Conservation (phyloP, 2,888 invertebrate genomes). For the Chloromyia formosa region DNA sequence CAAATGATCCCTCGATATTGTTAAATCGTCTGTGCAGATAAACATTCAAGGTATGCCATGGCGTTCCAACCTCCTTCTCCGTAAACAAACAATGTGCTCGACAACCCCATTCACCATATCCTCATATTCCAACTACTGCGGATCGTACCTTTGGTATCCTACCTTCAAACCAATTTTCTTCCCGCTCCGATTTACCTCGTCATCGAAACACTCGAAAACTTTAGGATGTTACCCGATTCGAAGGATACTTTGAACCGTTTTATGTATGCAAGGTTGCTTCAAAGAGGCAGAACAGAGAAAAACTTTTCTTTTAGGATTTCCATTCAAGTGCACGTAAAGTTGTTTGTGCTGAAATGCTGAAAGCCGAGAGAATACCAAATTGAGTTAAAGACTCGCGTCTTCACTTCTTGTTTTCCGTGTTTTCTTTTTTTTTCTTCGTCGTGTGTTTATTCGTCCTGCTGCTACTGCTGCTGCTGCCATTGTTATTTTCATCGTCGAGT, state of each 20-base stretch:
- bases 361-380: conserved; percentile 44
- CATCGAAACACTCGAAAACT: not conserved
- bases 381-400: conserved; percentile 42
- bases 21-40: conserved; percentile 48
- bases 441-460: not conserved
- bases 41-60: conserved; percentile 45
- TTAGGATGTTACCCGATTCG: conserved; percentile 22
- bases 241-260: not conserved
- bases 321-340: conserved; percentile 45
- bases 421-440: not conserved
- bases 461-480: not conserved
- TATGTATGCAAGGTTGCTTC: conserved; percentile 36
- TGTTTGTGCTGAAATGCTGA: conserved; percentile 40
- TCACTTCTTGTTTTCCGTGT: not conserved
- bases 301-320: conserved; percentile 45
- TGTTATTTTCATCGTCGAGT: not conserved
- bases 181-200: not conserved
- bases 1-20: conserved; percentile 47
- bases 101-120: too few species aligned
- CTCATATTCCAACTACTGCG: too few species aligned
- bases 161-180: too few species aligned
- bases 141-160: too few species aligned
- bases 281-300: conserved; percentile 11
- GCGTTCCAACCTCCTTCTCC: not conserved
- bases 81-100: not conserved